Percentiles rank a stretch among this genome's conserved stretches.
Evolutionary conservation across 2,888 invertebrate genomes (phyloP).

Genomic region (Tolmerus cingulatus): DNA sequence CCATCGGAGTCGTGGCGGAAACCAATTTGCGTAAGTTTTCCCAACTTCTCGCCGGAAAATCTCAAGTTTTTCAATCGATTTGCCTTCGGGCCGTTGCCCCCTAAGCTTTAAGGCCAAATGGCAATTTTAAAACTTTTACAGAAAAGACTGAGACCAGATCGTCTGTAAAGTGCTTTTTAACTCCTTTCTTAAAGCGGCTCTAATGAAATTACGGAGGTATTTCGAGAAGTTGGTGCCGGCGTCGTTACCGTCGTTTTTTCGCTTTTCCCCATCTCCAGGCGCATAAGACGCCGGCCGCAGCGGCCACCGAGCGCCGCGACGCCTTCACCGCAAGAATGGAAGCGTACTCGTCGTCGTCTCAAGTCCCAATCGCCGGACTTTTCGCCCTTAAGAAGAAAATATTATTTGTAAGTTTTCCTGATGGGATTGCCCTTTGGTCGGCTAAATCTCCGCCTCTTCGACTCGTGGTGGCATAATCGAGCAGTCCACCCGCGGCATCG

Average conservation of each 20-base stretch:
- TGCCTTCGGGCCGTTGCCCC: conserved; percentile 12
- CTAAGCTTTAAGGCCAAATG: conserved; percentile 37
- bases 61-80: conserved; percentile 26
- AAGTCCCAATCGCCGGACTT: background rate
- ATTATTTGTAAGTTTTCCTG: conserved; percentile 54
- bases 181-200: conserved; percentile 1
- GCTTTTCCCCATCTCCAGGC: background rate
- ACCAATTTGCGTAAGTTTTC: background rate
- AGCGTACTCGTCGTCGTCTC: background rate
- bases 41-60: background rate
- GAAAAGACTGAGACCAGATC: conserved; percentile 8
- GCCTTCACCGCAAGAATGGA: background rate
- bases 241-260: background rate
- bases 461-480: conserved; percentile 45
- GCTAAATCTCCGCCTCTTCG: conserved; percentile 52
- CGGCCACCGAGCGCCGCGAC: background rate
- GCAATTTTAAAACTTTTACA: conserved; percentile 37
- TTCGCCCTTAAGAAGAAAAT: conserved; percentile 48
- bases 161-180: conserved; percentile 23
- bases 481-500: conserved; percentile 44
- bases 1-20: background rate
- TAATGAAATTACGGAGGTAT: conserved; percentile 27
- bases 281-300: background rate
- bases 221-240: background rate
- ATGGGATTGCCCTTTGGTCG: conserved; percentile 63